Percentiles rank a stretch among this genome's conserved stretches.
phyloP scores from a whole-genome alignment of 2,888 invertebrate genomes.

The Blastobasis adustella region DNA sequence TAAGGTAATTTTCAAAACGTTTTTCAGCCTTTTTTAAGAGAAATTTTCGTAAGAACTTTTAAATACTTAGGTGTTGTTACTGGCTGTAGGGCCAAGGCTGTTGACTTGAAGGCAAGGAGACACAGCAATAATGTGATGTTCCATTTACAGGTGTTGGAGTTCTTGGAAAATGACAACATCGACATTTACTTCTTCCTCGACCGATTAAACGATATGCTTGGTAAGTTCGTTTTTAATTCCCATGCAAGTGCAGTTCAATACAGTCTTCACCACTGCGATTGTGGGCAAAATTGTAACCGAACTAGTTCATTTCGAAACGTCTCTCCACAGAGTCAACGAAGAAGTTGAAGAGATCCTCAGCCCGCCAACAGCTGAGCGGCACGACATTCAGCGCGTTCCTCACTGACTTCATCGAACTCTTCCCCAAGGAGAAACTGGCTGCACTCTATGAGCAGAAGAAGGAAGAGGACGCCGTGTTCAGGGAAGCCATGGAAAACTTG shows the following conservation, averaged over 20 bases:
- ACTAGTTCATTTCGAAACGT: background rate
- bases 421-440: conserved; percentile 42
- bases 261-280: background rate
- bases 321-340: background rate
- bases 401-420: conserved; percentile 29
- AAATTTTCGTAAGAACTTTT: too few species aligned
- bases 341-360: background rate
- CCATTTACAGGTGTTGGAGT: conserved; percentile 45
- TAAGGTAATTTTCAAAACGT: too few species aligned
- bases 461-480: conserved; percentile 44
- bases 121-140: background rate
- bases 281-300: background rate
- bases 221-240: conserved; percentile 26
- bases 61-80: too few species aligned
- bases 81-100: too few species aligned
- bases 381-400: conserved; percentile 35
- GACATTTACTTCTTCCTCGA: conserved; percentile 54
- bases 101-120: background rate
- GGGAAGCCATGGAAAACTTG: conserved; percentile 41
- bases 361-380: conserved; percentile 31
- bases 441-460: conserved; percentile 49
- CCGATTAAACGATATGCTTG: conserved; percentile 35
- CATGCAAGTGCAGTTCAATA: background rate
- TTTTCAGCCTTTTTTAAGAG: too few species aligned
- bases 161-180: conserved; percentile 53